Base-by-base conservation (phyloP, 2,888 invertebrate species). In the Sesia bembeciformis region DNA sequence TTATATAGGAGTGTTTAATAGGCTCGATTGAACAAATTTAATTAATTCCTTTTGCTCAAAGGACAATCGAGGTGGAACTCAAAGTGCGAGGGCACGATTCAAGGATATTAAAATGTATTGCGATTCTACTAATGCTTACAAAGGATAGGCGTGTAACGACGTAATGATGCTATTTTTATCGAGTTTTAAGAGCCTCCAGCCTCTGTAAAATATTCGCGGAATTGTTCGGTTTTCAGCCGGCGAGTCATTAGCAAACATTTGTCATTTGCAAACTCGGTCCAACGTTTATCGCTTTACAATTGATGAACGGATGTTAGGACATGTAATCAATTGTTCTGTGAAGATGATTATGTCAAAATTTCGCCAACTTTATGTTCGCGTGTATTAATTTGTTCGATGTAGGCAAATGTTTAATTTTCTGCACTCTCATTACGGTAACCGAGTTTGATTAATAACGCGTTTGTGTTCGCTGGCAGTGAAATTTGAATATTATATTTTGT, bases 171-270 rank as follows among this genome's bases (percentile, higher is more conserved):
- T 46, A 23, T 46, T 46, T 46, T 5, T 5, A 46, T 46, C 46
- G 8, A 46, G 7, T 8, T 23, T 23, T 23, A 23, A 23, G 23
- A 8, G 46, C 46, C 8, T 43, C 8, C 43, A n/a, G n/a, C n/a
- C n/a, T n/a, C 43, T 43, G 8, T 75, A 73, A 79, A 80, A 78
- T 77, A 74, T 76, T 74, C 68, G 66, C 58, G 62, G 70, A 80
- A 81, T 79, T 75, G 76, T 78, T 80, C 74, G 77, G 76, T 78
- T 80, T 79, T 74, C 76, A 67, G 64, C 72, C 65, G 62, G 66
- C 70, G 69, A 78, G 80, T 81, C 83, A 83, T 85, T 85, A 84
- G 83, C 81, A 81, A 81, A 82, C 83, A 85, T 85, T 84, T 84
- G 82, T 83, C 84, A 83, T 82, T 83, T 81, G 78, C 80, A 82